Conservation (phyloP, 1,140 invertebrate species). For the Propsilocerus akamusi region DNA sequence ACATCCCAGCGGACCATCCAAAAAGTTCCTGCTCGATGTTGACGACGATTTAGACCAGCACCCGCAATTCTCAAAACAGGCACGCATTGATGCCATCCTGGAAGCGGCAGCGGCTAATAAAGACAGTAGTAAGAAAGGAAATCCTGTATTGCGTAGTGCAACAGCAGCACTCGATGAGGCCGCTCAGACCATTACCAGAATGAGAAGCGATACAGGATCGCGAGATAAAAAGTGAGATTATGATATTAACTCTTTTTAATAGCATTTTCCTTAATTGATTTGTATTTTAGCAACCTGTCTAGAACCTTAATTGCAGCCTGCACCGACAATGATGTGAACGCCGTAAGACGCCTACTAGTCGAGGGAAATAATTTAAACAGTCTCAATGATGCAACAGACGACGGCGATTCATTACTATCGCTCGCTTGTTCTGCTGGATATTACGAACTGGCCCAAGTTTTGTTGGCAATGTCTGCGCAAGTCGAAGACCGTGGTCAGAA, state of each 20-base stretch:
- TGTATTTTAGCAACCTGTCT: slow-evolving; percentile 17
- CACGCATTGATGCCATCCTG: slow-evolving; percentile 66
- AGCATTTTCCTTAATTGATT: neutral
- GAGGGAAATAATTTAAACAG: slow-evolving; percentile 53
- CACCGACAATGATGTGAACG: slow-evolving; percentile 79
- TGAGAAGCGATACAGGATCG: slow-evolving; percentile 63
- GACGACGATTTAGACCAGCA: slow-evolving; percentile 38
- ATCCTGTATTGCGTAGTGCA: slow-evolving; percentile 20
- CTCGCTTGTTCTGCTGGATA: slow-evolving; percentile 86
- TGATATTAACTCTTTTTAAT: neutral
- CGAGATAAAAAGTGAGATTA: slow-evolving; percentile 23
- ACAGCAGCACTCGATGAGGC: slow-evolving; percentile 74
- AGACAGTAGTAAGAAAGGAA: neutral
- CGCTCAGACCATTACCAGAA: slow-evolving; percentile 81
- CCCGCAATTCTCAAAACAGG: slow-evolving; percentile 29
- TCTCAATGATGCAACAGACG: slow-evolving; percentile 82
- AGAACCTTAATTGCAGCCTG: slow-evolving; percentile 40
- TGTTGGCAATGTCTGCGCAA: slow-evolving; percentile 92
- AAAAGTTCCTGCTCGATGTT: slow-evolving; percentile 56
- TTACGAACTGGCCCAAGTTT: slow-evolving; percentile 82
- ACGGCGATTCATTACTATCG: slow-evolving; percentile 79
- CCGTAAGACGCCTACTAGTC: slow-evolving; percentile 71
- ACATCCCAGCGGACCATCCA: slow-evolving; percentile 44
- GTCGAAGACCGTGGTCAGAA: slow-evolving; percentile 84
- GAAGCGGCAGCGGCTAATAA: slow-evolving; percentile 49